Conservation (phyloP, 2,797 vertebrate genomes). For the Threskiornis aethiopicus region DNA sequence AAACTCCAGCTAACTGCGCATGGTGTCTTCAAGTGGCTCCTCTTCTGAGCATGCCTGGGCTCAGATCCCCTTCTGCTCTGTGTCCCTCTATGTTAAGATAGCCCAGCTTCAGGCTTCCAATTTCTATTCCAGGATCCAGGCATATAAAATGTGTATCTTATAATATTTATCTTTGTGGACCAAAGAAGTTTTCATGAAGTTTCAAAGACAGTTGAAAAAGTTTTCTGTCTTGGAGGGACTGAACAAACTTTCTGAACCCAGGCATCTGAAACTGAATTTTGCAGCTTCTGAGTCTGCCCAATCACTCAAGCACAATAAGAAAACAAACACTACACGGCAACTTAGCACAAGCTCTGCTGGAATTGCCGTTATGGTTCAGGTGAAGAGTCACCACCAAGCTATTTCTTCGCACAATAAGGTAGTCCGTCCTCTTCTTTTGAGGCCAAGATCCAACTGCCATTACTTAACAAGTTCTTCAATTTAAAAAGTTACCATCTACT, state of each 20-base stretch:
- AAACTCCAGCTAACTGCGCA: not conserved
- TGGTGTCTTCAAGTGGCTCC: not conserved
- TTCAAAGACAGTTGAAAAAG: not conserved
- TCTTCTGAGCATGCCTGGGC: not conserved
- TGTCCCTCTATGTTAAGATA: not conserved
- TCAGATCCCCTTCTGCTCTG: not conserved
- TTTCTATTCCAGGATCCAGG: not conserved
- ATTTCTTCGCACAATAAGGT: not conserved
- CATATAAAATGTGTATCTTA: not conserved
- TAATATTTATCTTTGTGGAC: not conserved
- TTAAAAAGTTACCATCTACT: constrained; percentile 49
- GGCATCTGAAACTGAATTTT: not conserved
- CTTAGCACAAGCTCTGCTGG: not conserved
- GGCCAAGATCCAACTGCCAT: not conserved
- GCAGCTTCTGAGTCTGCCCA: not conserved
- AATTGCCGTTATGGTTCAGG: not conserved
- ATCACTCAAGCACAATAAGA: not conserved
- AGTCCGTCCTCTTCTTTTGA: not conserved
- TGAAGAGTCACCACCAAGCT: not conserved
- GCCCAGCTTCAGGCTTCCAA: not conserved
- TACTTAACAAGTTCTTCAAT: constrained; percentile 12
- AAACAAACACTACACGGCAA: not conserved
- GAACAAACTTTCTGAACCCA: not conserved
- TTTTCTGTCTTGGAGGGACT: not conserved
- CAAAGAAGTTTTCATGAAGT: not conserved